A percentile compares a stretch with the other conserved stretches of the same genome.
phyloP scores from a whole-genome alignment of 2,888 invertebrate species.

The Smittia sp. region DNA sequence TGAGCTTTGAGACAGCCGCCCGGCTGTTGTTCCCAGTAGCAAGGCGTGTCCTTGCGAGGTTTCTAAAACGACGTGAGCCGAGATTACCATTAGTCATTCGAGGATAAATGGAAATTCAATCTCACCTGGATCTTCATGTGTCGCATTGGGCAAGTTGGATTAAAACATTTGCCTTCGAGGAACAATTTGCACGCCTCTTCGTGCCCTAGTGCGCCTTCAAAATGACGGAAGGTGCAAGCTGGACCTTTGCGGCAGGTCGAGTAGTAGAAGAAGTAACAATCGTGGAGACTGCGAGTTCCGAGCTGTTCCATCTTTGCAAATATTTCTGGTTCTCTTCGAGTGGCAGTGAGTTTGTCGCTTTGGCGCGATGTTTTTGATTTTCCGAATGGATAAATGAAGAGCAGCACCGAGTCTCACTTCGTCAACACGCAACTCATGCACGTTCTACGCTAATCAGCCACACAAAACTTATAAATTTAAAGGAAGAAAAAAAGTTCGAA shows the following conservation, averaged over 20 bases:
- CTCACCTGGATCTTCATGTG: constrained; percentile 80
- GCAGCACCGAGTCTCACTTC: no score
- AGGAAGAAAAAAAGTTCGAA: no score
- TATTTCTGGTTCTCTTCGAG: no score
- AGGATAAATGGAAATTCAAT: constrained; percentile 29
- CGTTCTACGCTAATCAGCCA: no score
- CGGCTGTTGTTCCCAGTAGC: constrained; percentile 85
- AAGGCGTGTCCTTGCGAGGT: constrained; percentile 77
- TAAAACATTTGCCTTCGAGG: constrained; percentile 77
- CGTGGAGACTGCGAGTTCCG: constrained; percentile 52
- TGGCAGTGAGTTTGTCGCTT: no score
- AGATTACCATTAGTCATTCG: constrained; percentile 25
- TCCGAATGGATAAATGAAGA: no score
- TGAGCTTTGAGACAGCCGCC: constrained; percentile 81
- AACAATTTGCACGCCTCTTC: constrained; percentile 75
- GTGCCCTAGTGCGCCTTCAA: constrained; percentile 76
- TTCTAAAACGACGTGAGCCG: constrained; percentile 63
- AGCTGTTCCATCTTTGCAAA: not conserved
- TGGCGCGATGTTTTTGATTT: no score
- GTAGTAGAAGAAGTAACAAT: constrained; percentile 87
- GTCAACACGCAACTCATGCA: no score
- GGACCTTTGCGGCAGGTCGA: constrained; percentile 82
- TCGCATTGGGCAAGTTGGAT: constrained; percentile 74
- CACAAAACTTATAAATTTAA: no score
- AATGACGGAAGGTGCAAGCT: constrained; percentile 79